phyloP scores from a whole-genome alignment of 2,888 invertebrate genomes.

The Pollenia labialis region DNA sequence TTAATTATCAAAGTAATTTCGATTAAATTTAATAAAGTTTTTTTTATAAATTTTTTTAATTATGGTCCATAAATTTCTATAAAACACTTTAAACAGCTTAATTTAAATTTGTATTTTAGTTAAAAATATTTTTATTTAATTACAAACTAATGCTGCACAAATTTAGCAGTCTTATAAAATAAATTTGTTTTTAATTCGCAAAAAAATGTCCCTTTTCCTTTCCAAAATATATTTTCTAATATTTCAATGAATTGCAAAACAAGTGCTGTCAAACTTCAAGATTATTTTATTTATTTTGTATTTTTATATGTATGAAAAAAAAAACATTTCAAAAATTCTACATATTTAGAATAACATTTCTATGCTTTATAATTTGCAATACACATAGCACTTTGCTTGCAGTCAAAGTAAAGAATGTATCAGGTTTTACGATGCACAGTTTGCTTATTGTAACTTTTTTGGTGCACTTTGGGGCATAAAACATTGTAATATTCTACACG shows the following conservation, averaged over 20 bases:
- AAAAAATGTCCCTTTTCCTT: constrained; percentile 21
- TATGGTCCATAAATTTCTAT: constrained; percentile 73
- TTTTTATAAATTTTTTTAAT: constrained; percentile 38
- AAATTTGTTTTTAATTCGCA: constrained; percentile 20
- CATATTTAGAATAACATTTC: too few species aligned
- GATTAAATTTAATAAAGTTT: constrained; percentile 51
- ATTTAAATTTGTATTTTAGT: constrained; percentile 27
- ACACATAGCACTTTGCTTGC: too few species aligned
- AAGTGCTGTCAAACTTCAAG: not conserved
- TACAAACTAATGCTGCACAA: constrained; percentile 61
- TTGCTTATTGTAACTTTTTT: too few species aligned
- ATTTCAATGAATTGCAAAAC: constrained; percentile 8
- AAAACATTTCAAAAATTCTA: too few species aligned
- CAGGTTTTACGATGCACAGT: too few species aligned
- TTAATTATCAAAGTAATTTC: not conserved
- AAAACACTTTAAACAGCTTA: constrained; percentile 70
- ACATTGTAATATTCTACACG: too few species aligned
- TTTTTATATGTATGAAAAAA: not conserved
- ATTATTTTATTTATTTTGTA: too few species aligned
- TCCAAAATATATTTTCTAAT: constrained; percentile 1
- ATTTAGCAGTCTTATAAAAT: constrained; percentile 60
- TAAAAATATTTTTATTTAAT: constrained; percentile 36
- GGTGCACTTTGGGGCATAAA: too few species aligned
- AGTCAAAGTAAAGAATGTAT: too few species aligned
- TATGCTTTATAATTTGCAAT: too few species aligned